phyloP scores from a whole-genome alignment of 2,888 invertebrate species.

The Meganola albula region DNA sequence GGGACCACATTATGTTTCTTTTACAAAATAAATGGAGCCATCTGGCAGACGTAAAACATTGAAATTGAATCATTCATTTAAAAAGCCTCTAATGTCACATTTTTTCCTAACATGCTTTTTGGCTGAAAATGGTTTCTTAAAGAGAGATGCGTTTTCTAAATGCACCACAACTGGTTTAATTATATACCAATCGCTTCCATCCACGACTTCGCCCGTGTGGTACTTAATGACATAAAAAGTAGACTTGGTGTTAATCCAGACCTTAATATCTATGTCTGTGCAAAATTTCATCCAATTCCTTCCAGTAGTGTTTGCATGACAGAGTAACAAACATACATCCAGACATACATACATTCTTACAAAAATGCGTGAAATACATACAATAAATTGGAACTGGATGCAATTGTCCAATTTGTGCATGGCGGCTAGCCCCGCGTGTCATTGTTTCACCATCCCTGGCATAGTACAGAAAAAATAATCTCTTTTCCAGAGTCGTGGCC shows the following conservation, averaged over 20 bases:
- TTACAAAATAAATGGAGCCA: too few species aligned
- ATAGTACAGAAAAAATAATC: background rate
- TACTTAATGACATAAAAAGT: background rate
- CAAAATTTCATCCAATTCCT: too few species aligned
- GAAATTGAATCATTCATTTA: too few species aligned
- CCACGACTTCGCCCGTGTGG: background rate
- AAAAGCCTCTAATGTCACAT: background rate
- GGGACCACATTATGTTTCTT: too few species aligned
- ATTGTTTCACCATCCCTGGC: background rate
- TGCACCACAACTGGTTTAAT: background rate
- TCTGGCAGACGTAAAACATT: too few species aligned
- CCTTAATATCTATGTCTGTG: background rate
- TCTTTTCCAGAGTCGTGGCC: slow-evolving; percentile 34
- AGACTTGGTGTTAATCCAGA: background rate
- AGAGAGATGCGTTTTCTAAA: too few species aligned
- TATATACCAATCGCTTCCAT: too few species aligned
- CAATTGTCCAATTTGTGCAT: too few species aligned
- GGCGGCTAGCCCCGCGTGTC: too few species aligned
- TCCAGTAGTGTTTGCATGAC: background rate
- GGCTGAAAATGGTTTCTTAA: background rate
- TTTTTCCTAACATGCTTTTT: background rate
- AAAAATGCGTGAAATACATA: background rate
- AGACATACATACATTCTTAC: background rate
- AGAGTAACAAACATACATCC: background rate
- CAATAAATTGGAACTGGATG: too few species aligned